Percentiles rank a stretch among this genome's conserved stretches.
Evolutionary conservation across 2,797 vertebrate genomes (phyloP).

Genomic region (Pangasius mekongensis): DNA sequence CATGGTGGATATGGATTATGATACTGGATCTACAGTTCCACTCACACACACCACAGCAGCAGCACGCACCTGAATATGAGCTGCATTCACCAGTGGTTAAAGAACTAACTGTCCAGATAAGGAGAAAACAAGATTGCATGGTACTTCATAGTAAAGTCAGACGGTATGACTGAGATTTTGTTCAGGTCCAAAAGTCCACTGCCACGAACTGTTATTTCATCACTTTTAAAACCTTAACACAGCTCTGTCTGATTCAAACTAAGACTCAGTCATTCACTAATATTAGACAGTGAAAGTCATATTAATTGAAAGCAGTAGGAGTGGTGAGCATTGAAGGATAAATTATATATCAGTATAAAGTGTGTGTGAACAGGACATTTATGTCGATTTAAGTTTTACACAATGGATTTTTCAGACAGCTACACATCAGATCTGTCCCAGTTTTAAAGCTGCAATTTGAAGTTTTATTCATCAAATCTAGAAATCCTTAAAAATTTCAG

Average conservation of each 20-base stretch:
- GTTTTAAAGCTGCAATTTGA: neutral
- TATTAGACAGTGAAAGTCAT: neutral
- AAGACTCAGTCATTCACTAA: neutral
- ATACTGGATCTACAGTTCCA: conserved; percentile 92
- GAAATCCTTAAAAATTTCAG: neutral
- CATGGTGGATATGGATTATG: conserved; percentile 90
- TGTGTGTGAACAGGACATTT: neutral
- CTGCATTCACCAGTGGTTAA: neutral
- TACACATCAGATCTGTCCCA: neutral
- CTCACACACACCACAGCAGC: conserved; percentile 76
- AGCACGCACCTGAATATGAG: conserved; percentile 24
- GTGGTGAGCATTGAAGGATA: neutral
- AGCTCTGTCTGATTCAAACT: neutral
- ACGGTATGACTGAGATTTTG: neutral
- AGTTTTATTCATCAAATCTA: neutral
- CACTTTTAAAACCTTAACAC: neutral
- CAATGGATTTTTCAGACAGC: neutral
- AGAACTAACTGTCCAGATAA: conserved; percentile 1
- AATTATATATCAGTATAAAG: neutral
- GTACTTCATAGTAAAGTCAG: neutral
- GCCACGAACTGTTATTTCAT: neutral
- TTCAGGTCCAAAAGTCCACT: neutral
- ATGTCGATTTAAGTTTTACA: neutral
- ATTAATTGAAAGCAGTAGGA: neutral
- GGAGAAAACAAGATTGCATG: neutral